Conservation (phyloP, 2,888 invertebrate genomes). For the Hirudinaria manillensis region DNA sequence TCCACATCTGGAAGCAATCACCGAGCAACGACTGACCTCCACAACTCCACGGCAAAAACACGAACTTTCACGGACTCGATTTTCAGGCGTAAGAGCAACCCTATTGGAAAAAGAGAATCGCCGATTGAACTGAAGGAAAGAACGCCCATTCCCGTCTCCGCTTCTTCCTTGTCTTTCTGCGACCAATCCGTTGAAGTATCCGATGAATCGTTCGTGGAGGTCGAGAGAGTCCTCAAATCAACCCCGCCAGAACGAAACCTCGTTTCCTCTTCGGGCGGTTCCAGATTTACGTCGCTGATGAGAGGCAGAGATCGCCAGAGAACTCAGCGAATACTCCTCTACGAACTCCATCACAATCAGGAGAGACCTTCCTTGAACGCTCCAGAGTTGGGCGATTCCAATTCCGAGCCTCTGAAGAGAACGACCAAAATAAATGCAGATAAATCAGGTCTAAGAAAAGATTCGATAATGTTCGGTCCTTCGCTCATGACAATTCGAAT, state of each 20-base stretch:
- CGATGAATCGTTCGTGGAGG: neutral
- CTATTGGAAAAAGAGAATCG: neutral
- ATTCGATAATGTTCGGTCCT: neutral
- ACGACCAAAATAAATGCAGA: neutral
- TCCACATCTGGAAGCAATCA: too few species aligned
- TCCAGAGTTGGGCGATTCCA: neutral
- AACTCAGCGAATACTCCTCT: conserved; percentile 15
- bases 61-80: too few species aligned
- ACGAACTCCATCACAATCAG: conserved; percentile 1
- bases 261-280: neutral
- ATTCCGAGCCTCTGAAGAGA: neutral
- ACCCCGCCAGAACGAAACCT: neutral
- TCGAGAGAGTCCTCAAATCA: conserved; percentile 1
- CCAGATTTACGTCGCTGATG: neutral
- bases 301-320: neutral
- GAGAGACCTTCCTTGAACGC: neutral
- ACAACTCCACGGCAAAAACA: too few species aligned
- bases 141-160: neutral
- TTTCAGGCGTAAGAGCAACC: too few species aligned
- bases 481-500: conserved; percentile 11
- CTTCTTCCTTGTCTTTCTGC: neutral
- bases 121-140: conserved; percentile 8
- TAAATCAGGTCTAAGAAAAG: neutral
- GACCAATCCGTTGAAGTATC: conserved; percentile 15
- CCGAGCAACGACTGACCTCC: too few species aligned